Evolutionary conservation across 1,140 invertebrate genomes (phyloP).

Genomic region (Cydia strobilella): DNA sequence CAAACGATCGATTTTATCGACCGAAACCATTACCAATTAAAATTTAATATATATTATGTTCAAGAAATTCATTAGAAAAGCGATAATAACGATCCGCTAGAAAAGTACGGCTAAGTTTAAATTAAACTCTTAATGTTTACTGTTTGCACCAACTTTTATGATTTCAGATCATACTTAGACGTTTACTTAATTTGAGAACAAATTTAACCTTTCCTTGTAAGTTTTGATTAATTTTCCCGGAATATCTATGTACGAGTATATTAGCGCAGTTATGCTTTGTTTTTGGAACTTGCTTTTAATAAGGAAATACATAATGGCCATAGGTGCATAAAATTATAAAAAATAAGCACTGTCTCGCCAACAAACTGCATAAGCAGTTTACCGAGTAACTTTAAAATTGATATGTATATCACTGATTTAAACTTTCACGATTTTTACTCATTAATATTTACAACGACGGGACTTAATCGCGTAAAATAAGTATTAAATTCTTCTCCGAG

Average conservation of each 20-base stretch:
- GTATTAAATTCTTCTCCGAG: too few species aligned
- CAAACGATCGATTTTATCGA: too few species aligned
- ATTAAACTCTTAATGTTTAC: slow-evolving; percentile 22
- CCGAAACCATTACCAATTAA: neutral
- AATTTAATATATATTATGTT: neutral
- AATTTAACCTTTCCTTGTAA: slow-evolving; percentile 10
- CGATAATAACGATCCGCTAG: neutral
- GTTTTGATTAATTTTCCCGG: slow-evolving; percentile 17
- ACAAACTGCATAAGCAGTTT: too few species aligned
- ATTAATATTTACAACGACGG: too few species aligned
- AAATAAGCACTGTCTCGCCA: too few species aligned
- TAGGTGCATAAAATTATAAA: too few species aligned
- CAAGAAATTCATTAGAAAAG: slow-evolving; percentile 1
- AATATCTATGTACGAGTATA: neutral
- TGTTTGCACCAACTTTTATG: slow-evolving; percentile 21
- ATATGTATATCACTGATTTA: too few species aligned
- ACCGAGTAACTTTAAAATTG: too few species aligned
- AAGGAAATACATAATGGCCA: neutral
- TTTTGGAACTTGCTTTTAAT: neutral
- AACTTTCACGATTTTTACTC: too few species aligned
- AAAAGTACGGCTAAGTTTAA: slow-evolving; percentile 12
- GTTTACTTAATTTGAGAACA: slow-evolving; percentile 26
- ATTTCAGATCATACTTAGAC: slow-evolving; percentile 20
- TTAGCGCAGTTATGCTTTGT: neutral
- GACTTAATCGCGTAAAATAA: too few species aligned